These are phyloP conservation scores for Laticauda laticaudata DNA, from an alignment of 2,113 vertebrate genomes.

Conservation along the genomic window DNA sequence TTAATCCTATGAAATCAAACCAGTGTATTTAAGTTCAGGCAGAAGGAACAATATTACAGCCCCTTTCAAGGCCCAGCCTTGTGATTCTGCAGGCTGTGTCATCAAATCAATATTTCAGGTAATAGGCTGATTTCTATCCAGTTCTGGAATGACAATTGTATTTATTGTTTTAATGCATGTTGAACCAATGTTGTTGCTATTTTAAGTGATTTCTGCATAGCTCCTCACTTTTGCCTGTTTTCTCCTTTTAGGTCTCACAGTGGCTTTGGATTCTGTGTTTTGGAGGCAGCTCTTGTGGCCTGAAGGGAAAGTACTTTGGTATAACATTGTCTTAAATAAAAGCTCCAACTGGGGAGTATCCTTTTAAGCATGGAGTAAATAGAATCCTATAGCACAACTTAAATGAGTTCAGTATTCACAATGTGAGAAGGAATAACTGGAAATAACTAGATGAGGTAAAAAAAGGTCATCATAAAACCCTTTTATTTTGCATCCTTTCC, in stretches of 20 bases:
- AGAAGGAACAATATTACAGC: not conserved
- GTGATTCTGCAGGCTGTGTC: not conserved
- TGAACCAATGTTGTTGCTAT: not conserved
- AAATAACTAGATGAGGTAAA: not conserved
- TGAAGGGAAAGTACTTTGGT: conserved; percentile 94
- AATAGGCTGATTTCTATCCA: not conserved
- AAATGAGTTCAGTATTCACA: conserved; percentile 9
- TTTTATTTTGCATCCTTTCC: not conserved
- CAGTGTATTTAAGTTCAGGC: not conserved
- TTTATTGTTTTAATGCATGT: not conserved
- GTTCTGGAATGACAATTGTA: not conserved
- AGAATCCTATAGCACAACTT: not conserved
- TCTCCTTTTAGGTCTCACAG: conserved; percentile 77
- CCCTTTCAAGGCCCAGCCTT: not conserved
- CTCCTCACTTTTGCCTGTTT: conserved; percentile 28
- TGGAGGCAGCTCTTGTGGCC: conserved; percentile 90
- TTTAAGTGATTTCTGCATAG: not conserved
- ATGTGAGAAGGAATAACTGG: not conserved
- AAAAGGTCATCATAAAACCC: not conserved
- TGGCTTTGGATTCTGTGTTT: conserved; percentile 87
- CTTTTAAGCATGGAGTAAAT: conserved; percentile 60
- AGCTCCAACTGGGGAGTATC: conserved; percentile 98
- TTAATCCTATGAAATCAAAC: not conserved
- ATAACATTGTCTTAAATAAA: conserved; percentile 90
- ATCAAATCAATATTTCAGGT: not conserved